Evolutionary conservation across 1,140 invertebrate genomes (phyloP), one percentile per base, ranked within the genome.

Genomic region (Elymnias hypermnestra): DNA sequence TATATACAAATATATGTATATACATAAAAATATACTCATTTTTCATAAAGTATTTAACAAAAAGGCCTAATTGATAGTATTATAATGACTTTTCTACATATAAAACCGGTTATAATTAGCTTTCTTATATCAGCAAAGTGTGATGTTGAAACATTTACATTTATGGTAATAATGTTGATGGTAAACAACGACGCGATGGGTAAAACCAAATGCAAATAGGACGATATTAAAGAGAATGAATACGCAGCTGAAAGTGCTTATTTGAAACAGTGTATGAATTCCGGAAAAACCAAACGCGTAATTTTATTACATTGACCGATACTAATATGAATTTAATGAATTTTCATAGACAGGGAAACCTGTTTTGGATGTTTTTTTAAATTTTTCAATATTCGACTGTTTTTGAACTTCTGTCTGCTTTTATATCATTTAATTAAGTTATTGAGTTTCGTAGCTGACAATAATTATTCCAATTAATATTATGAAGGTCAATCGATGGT

Each of bases 191-290:
- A 9, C 40, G 26, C 10, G 54, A 35, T 52, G 58, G 58, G 58
- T 69, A 72, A 72, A 70, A 58, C 63, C 63, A 37, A 57, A 73
- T 70, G 60, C 46, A 61, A 66, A 70, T 67, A 44, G 26, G 42
- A n/a, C 23, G 33, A 41, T 29, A 13, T 29, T 5, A 12, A 5
- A 29, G 13, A 29, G 23, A 40, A 57, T 39, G 35, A 40, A 48
- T 12, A 43, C 25, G 35, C 42, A 40, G 40, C 50, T 51, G 60
- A 58, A 63, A 58, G 48, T 50, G 49, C 39, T 36, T 53, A 37
- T 40, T 39, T 35, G 36, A 9, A 9, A 38, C 57, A 40, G 67
- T 60, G 61, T 63, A 63, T 65, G 26, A 59, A 63, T 39, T 25
- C 36, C 35, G 69, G 69, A 46, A 72, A 72, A 72, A 57, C 64